A percentile compares a stretch with the other conserved stretches of the same genome.
Evolutionary conservation across 2,113 vertebrate genomes (phyloP).

Genomic region (Lepus europaeus): DNA sequence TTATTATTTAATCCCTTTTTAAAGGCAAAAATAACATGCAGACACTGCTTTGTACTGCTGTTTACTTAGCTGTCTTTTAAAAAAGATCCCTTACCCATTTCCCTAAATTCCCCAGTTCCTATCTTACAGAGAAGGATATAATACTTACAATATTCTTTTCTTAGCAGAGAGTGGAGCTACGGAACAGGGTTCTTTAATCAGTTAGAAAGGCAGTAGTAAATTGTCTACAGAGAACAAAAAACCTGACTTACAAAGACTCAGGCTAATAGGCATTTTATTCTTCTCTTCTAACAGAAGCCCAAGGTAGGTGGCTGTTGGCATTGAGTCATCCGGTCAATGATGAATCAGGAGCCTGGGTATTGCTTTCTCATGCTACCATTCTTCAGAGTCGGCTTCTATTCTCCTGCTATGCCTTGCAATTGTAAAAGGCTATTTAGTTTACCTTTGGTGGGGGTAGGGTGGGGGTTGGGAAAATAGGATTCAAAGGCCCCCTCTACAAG

Average conservation of each 20-base stretch:
- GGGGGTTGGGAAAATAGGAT: background rate
- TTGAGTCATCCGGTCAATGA: background rate
- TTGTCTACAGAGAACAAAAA: slow-evolving; percentile 60
- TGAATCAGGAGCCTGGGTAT: slow-evolving; percentile 55
- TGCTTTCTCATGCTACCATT: slow-evolving; percentile 48
- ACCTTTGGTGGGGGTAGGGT: background rate
- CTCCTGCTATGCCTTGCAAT: background rate
- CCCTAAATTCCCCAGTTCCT: background rate
- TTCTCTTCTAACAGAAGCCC: slow-evolving; percentile 18
- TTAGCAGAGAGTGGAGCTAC: background rate
- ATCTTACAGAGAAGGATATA: background rate
- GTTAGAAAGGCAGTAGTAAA: slow-evolving; percentile 28
- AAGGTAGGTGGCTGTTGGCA: slow-evolving; percentile 46
- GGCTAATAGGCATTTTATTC: slow-evolving; percentile 62
- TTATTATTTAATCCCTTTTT: background rate
- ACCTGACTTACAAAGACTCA: slow-evolving; percentile 47
- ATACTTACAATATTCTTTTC: slow-evolving; percentile 52
- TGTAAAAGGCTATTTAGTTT: background rate
- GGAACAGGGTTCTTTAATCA: slow-evolving; percentile 56
- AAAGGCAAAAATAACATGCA: background rate
- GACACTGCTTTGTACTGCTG: background rate
- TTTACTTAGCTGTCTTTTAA: background rate
- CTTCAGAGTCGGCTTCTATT: slow-evolving; percentile 38
- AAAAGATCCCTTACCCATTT: slow-evolving; percentile 14
- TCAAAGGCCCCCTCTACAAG: background rate